A percentile compares a stretch with the other conserved stretches of the same genome.
Evolutionary conservation across 2,113 vertebrate genomes (phyloP).

Genomic region (Setophaga petechia): DNA sequence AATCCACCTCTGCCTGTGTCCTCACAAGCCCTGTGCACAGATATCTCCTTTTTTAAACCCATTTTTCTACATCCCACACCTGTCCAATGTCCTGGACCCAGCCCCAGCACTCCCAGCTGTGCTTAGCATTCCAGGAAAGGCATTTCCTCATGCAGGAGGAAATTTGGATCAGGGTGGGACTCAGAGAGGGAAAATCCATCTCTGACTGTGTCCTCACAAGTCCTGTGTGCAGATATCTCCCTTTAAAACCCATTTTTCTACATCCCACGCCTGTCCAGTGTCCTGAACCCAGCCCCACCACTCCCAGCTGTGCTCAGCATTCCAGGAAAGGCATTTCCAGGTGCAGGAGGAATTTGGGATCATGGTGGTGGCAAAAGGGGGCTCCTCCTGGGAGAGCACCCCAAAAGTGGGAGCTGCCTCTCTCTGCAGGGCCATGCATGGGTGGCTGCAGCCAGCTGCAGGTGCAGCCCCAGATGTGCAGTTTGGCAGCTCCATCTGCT

Average conservation of each 20-base stretch:
- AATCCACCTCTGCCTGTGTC: accelerated
- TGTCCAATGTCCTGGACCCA: no score
- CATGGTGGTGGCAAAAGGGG: accelerated
- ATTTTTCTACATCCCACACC: background rate
- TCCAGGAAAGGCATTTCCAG: background rate
- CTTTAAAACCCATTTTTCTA: no score
- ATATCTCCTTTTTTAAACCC: no score
- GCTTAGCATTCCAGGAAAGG: background rate
- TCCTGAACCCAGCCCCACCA: accelerated
- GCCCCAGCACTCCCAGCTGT: accelerated
- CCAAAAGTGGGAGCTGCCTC: background rate
- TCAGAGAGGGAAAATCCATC: background rate
- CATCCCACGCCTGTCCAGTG: no score
- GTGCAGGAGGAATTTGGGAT: accelerated
- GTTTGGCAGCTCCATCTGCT: constrained; percentile 52
- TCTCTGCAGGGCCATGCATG: accelerated
- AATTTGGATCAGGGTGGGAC: accelerated
- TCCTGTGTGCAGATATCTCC: background rate
- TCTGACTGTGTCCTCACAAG: accelerated
- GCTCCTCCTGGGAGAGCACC: background rate
- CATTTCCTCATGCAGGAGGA: accelerated
- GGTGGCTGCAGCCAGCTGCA: background rate
- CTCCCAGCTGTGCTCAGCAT: background rate
- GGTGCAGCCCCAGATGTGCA: background rate
- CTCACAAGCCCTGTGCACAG: background rate